Evolutionary conservation across 2,888 invertebrate species (phyloP).

Genomic region (Drosophila acutilabella): DNA sequence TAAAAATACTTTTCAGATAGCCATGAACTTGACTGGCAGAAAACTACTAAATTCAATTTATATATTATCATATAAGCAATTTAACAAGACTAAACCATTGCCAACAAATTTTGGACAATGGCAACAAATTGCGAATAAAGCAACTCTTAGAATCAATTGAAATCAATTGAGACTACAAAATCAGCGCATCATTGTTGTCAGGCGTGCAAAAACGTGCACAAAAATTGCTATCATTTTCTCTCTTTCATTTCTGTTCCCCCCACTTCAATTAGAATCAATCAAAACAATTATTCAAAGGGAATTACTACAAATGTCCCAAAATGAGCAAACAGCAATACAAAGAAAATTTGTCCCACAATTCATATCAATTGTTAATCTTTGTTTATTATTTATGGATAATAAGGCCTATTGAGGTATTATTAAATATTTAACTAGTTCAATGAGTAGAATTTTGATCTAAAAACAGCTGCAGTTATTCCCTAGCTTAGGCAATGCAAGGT

Average conservation of each 20-base stretch:
- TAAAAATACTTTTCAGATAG: background rate
- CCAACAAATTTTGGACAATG: conserved; percentile 21
- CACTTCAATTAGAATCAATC: conserved; percentile 50
- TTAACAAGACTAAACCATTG: conserved; percentile 16
- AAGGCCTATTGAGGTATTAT: conserved; percentile 6
- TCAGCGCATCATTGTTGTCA: conserved; percentile 59
- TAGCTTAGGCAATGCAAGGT: background rate
- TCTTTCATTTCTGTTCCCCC: conserved; percentile 19
- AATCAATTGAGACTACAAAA: conserved; percentile 58
- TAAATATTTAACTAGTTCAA: conserved; percentile 36
- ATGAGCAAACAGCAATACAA: conserved; percentile 5
- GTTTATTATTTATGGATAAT: conserved; percentile 13
- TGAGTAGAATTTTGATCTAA: conserved; percentile 10
- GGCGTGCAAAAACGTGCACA: conserved; percentile 65
- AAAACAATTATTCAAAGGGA: conserved; percentile 29
- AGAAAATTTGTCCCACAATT: conserved; percentile 12
- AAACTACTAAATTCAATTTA: background rate
- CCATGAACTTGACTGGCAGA: background rate
- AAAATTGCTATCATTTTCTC: conserved; percentile 1
- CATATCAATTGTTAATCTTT: conserved; percentile 18
- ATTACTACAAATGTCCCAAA: conserved; percentile 11
- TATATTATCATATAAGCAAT: conserved; percentile 2
- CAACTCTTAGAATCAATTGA: conserved; percentile 73
- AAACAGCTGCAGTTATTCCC: conserved; percentile 58
- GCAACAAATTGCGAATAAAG: conserved; percentile 24